Evolutionary conservation across 2,888 invertebrate genomes (phyloP), one percentile per base, ranked within the genome.

Genomic region (Patella depressa): DNA sequence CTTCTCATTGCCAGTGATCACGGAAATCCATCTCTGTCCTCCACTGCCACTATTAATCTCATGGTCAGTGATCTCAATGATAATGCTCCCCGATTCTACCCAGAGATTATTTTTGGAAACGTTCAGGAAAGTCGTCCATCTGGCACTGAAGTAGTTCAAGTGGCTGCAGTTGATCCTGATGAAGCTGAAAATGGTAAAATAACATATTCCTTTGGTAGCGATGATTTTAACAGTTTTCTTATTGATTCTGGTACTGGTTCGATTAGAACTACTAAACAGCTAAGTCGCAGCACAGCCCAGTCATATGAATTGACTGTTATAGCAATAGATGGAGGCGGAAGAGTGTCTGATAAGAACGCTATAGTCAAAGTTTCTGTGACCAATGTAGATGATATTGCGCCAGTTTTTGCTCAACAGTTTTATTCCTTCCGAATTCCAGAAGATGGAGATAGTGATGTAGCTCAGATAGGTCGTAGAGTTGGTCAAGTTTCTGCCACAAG

Each of bases 11-110:
- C 98, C 17, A 95, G 94, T 92, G 98, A 98, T 93, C 96, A 96
- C 93, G 98, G 98, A 12, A 80, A 78, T 53, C 96, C 97, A 53
- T 95, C 97, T 0, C 95, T 97, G 90, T 96, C 97, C 24, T 96
- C 98, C 11, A 96, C 97, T 0, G 96, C 97, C 12, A 96, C 96
- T 0, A 95, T 98, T 74, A 93, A 94, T 87, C 92, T 98, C 9
- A 94, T 93, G 83, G 94, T 98, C 24, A 93, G 95, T 80, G 98
- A 98, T 92, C 94, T 96, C 17, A 98, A 98, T 91, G 98, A 98
- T 92, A 98, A 98, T 91, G 94, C 94, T 86, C 98, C 98, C 0
- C 94, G 95, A 87, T 98, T 98, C 93, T 98, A 98, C 92, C 98
- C 98, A 0, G 94, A 94, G 89, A 94, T 95, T 88, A 98, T 98